Percentiles rank a stretch among this genome's conserved stretches.
Conservation (phyloP, 2,888 invertebrate genomes). For the Acholoe squamosa region DNA sequence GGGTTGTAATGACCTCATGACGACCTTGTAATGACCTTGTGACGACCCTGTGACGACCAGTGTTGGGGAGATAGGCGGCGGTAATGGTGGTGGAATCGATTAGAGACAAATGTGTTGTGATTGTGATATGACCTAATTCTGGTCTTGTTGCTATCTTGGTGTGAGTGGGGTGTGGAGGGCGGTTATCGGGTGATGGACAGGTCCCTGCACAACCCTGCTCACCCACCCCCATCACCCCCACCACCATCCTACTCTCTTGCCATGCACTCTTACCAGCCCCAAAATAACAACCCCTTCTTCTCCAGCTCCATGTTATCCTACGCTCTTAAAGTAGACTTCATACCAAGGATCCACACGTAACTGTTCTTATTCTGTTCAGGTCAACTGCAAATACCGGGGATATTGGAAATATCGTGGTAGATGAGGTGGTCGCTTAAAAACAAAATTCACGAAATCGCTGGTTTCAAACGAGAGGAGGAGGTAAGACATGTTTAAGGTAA, state of each 20-base stretch:
- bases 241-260: background rate
- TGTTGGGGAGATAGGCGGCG: background rate
- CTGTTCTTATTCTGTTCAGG: too few species aligned
- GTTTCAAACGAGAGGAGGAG: too few species aligned
- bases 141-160: conserved; percentile 52
- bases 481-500: too few species aligned
- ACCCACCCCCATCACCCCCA: background rate
- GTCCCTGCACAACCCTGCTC: background rate
- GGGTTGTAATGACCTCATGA: background rate
- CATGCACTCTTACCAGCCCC: too few species aligned
- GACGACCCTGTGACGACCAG: background rate
- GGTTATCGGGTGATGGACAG: conserved; percentile 24
- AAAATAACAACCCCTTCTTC: too few species aligned
- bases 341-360: too few species aligned
- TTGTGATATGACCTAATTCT: conserved; percentile 28
- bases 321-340: too few species aligned
- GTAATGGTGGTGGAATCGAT: background rate
- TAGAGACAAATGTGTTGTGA: conserved; percentile 44
- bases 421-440: too few species aligned
- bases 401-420: too few species aligned
- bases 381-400: too few species aligned
- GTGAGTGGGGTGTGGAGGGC: conserved; percentile 6
- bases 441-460: too few species aligned
- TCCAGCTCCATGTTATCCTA: too few species aligned
- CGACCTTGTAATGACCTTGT: conserved; percentile 3